phyloP scores from a whole-genome alignment of 2,113 vertebrate genomes.

The Eurystomus gularis region DNA sequence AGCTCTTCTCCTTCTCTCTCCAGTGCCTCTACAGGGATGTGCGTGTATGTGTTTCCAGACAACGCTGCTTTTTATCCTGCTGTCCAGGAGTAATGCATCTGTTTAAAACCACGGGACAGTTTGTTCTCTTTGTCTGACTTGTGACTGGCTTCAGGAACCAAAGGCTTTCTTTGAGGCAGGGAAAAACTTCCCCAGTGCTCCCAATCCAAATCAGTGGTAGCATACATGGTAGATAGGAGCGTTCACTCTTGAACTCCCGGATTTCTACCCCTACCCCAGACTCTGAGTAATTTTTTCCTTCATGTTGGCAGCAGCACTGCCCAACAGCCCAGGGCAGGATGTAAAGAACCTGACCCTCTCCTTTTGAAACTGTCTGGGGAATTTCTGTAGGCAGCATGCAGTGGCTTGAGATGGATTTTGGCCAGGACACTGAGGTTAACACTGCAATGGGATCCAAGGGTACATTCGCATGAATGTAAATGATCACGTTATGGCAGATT shows the following conservation, averaged over 20 bases:
- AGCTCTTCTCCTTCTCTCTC: background rate
- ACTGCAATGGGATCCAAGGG: conserved; percentile 32
- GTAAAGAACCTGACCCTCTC: conserved; percentile 54
- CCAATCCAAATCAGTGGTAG: background rate
- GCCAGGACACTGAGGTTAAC: conserved; percentile 50
- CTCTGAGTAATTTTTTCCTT: background rate
- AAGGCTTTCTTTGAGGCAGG: background rate
- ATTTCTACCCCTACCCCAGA: background rate
- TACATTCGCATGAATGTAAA: conserved; percentile 10
- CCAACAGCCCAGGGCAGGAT: conserved; percentile 63
- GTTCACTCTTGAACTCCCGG: background rate
- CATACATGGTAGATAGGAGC: fast-evolving
- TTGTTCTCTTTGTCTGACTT: background rate
- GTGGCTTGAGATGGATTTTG: conserved; percentile 56
- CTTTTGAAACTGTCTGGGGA: background rate
- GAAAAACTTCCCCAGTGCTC: background rate
- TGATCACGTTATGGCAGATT: conserved; percentile 41
- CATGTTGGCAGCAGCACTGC: background rate
- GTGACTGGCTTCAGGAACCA: background rate
- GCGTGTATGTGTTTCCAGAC: background rate
- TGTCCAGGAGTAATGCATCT: background rate
- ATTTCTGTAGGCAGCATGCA: conserved; percentile 36
- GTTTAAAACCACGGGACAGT: background rate
- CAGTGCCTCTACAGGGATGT: background rate
- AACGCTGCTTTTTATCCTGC: background rate